phyloP scores from a whole-genome alignment of 1,140 invertebrate genomes.

The Procambarus clarkii region DNA sequence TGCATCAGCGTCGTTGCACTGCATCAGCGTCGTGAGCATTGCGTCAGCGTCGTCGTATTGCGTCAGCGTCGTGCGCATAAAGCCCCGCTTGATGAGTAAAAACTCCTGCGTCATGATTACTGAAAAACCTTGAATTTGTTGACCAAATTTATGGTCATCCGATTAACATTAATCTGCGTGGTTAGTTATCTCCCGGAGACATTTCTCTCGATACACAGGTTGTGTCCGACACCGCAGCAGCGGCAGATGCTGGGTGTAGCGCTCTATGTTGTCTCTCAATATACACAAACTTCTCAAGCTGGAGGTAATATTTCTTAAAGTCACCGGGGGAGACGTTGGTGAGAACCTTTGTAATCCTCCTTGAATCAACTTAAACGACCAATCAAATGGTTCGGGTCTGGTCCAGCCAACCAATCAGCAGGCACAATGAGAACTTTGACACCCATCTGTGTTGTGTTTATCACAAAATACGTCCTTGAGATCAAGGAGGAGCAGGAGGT shows the following conservation, averaged over 20 bases:
- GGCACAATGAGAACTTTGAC: slow-evolving; percentile 27
- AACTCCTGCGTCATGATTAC: not conserved
- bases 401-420: slow-evolving; percentile 26
- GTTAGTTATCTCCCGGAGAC: too few relatives aligned
- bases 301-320: not conserved
- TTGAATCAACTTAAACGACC: slow-evolving; percentile 9
- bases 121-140: not conserved
- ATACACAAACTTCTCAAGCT: too few relatives aligned
- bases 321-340: not conserved
- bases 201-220: too few relatives aligned
- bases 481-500: not conserved
- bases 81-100: not conserved
- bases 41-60: too few relatives aligned
- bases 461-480: not conserved
- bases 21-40: too few relatives aligned
- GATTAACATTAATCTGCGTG: not conserved
- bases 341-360: slow-evolving; percentile 30
- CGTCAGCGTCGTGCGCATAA: too few relatives aligned
- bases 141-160: not conserved
- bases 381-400: slow-evolving; percentile 3
- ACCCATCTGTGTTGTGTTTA: slow-evolving; percentile 47
- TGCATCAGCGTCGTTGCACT: too few relatives aligned
- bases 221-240: too few relatives aligned
- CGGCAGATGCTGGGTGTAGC: too few relatives aligned
- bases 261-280: too few relatives aligned